Evolutionary conservation across 2,797 vertebrate species (phyloP), one percentile per base, ranked within the genome.

Genomic region (Iguana delicatissima): DNA sequence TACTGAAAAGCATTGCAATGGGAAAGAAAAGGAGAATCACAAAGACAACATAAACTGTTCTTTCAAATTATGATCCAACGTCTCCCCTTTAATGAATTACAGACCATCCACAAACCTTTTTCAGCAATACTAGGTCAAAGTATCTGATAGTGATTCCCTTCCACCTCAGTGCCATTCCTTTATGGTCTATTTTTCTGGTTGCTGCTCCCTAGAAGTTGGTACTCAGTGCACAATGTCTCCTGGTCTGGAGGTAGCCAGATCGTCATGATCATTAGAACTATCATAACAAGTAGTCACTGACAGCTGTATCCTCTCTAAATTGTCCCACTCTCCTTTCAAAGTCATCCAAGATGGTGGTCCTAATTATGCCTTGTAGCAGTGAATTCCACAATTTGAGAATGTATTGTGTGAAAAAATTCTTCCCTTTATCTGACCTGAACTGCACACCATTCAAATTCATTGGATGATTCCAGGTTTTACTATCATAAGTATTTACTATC

Each of bases 91-190:
- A 50, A 73, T 46, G 38, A 32, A 16, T 38, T 72, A 64, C 24
- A 64, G 10, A 64, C 64, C 91, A 55, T 74, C 46, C 4, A 81
- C 1, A 16, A 26, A 77, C 8, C 18, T 32, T 52, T 32, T 35
- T 89, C 10, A 84, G 59, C 10, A 90, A 90, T 93, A 90, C 80
- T 4, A 81, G 1, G 10, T 26, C 18, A 42, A 59, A 57, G n/a
- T 8, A 76, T 12, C 38, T 18, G 42, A 50, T 13, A 79, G 24
- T 1, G 24, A 24, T 79, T 42, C 42, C 29, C 42, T 72, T 50
- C 42, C 64, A 32, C 14, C 14, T 85, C 6, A 8, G 18, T 29
- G 6, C 2, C 6, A 22, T 20, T 38, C 74, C 20, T 42, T 42
- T 42, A 22, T 24, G 42, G 38, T 26, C 35, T 42, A 22, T 42